These are phyloP conservation scores for Sebastes itinus DNA, from an alignment of 2,797 vertebrate genomes.

Conservation along the genomic window DNA sequence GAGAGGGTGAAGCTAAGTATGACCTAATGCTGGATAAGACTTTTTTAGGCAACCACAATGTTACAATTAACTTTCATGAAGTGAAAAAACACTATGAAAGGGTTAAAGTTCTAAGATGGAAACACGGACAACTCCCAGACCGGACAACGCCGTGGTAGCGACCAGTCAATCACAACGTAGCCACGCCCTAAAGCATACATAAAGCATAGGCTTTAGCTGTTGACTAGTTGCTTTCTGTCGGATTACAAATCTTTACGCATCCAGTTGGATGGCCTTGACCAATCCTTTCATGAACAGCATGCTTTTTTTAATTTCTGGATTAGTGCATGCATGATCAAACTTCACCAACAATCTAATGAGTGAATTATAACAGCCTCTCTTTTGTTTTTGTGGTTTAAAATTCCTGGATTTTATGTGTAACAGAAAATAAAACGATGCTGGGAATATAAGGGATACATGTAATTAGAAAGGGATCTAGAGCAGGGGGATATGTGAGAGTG, in stretches of 20 bases:
- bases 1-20: too few relatives aligned
- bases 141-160: too few relatives aligned
- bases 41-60: too few relatives aligned
- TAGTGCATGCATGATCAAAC: conserved; percentile 23
- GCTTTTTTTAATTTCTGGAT: conserved; percentile 44
- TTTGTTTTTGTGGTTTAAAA: neutral
- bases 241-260: conserved; percentile 7
- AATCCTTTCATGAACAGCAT: conserved; percentile 40
- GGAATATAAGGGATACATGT: conserved; percentile 19
- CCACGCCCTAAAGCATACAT: too few relatives aligned
- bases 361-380: conserved; percentile 13
- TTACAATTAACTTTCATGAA: too few relatives aligned
- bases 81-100: too few relatives aligned
- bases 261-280: neutral
- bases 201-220: neutral
- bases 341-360: conserved; percentile 39
- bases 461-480: conserved; percentile 38
- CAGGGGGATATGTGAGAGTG: neutral
- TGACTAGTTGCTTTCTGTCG: neutral
- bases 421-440: conserved; percentile 10
- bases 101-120: too few relatives aligned
- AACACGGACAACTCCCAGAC: too few relatives aligned
- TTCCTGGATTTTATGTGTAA: neutral
- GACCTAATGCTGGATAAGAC: too few relatives aligned
- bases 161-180: too few relatives aligned